Conservation (phyloP, 2,888 invertebrate species). For the Bombyx huttoni region DNA sequence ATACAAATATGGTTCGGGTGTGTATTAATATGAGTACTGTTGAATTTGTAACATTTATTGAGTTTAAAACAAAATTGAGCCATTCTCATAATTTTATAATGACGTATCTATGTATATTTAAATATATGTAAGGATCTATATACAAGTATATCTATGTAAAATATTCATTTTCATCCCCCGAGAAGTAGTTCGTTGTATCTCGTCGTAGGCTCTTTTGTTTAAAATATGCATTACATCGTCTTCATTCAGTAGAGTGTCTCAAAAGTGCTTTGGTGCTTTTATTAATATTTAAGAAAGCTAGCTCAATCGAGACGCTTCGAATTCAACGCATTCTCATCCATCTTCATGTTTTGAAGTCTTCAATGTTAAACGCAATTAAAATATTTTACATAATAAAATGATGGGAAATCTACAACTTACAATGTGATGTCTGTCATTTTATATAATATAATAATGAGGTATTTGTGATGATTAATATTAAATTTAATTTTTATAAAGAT, state of each 20-base stretch:
- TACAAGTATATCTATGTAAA: neutral
- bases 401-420: no score
- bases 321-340: conserved; percentile 15
- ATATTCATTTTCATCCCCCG: neutral
- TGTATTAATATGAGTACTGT: no score
- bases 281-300: conserved; percentile 58
- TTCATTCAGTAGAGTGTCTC: conserved; percentile 46
- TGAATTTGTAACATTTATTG: no score
- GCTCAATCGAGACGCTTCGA: conserved; percentile 43
- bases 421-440: no score
- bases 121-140: no score
- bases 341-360: neutral
- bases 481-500: no score
- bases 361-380: neutral
- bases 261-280: conserved; percentile 46
- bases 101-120: no score
- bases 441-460: no score
- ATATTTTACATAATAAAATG: neutral
- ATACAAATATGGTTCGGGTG: no score
- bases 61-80: no score
- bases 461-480: no score
- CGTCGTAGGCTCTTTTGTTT: conserved; percentile 32
- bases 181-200: neutral
- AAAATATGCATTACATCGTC: conserved; percentile 55
- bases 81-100: no score